These are phyloP conservation scores for Pelecanus crispus DNA, from an alignment of 2,113 vertebrate species.

Conservation along the genomic window DNA sequence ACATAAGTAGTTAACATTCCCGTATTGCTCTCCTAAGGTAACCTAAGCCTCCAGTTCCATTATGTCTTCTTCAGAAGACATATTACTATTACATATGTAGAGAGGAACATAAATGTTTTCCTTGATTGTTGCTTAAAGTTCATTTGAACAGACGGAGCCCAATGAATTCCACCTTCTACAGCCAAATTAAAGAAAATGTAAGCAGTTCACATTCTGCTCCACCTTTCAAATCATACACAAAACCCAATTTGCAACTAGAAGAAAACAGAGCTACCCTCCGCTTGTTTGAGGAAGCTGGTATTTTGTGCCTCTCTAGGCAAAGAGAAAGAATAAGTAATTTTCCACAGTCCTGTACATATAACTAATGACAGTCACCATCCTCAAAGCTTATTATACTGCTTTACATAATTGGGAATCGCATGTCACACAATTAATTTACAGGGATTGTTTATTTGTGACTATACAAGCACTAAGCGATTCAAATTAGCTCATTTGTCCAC, in stretches of 20 bases:
- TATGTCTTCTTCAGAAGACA: conserved; percentile 53
- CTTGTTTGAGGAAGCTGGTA: conserved; percentile 9
- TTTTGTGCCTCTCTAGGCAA: conserved; percentile 41
- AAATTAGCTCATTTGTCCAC: conserved; percentile 60
- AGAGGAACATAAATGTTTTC: conserved; percentile 68
- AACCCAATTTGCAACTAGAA: conserved; percentile 20
- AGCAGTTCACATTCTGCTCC: conserved; percentile 67
- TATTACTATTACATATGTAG: conserved; percentile 26
- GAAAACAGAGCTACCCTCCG: neutral
- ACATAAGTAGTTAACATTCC: conserved; percentile 12
- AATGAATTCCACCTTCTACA: conserved; percentile 57
- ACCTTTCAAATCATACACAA: conserved; percentile 62
- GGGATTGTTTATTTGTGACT: conserved; percentile 40
- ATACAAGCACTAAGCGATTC: conserved; percentile 21
- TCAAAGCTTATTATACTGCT: conserved; percentile 49
- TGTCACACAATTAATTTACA: conserved; percentile 60
- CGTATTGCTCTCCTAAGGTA: conserved; percentile 36
- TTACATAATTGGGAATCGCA: conserved; percentile 39
- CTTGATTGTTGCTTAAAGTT: conserved; percentile 71
- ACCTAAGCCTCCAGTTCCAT: conserved; percentile 16
- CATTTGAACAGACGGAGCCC: conserved; percentile 72
- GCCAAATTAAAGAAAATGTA: conserved; percentile 70
- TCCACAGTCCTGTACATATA: conserved; percentile 40
- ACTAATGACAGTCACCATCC: conserved; percentile 53
- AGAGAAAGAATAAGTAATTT: conserved; percentile 54